Base-by-base conservation (phyloP, 2,113 vertebrate species). In the Prinia subflava region DNA sequence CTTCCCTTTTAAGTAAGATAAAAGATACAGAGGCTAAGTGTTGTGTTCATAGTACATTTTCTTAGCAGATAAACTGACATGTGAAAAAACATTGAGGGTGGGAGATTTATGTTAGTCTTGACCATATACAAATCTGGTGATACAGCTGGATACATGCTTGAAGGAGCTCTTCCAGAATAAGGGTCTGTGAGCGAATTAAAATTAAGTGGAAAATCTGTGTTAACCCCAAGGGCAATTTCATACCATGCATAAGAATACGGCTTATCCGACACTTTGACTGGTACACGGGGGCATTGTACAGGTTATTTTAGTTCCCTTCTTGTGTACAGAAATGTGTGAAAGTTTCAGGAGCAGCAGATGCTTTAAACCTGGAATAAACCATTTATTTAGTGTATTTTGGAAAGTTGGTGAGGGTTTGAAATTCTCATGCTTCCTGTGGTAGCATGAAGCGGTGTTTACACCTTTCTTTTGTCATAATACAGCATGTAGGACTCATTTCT, bases 1-100 rank as follows among this genome's bases (percentile, higher is more conserved):
- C 56, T 88, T 63, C 44, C 33, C 67, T 92, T 96, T 92, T 64
- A 93, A 88, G 76, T 92, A 67, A 94, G 92, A 86, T 75, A 77
- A 91, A 92, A 94, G 87, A 84, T 86, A 92, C 65, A 82, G 21
- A 24, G 57, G 31, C 49, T 52, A 71, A 87, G 67, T 76, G 85
- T 87, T 75, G 53, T 62, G 53, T 87, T 93, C 73, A 21, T 27
- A 57, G 75, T 74, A 63, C 41, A 92, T 83, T 94, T 81, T 49
- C 67, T 92, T 92, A 76, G 73, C 35, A 86, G 42, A 93, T 83
- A 84, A 92, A 88, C 74, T 93, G 74, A 79, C 56, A 55, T 63
- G 73, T 74, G 82, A 80, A 83, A 95, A 92, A 83, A 76, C 10
- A 15, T 10, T 47, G 52, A 39, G 35, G 20, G 6, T 31, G 59